phyloP scores from a whole-genome alignment of 1,140 invertebrate genomes.

The Cataglyphis hispanica region DNA sequence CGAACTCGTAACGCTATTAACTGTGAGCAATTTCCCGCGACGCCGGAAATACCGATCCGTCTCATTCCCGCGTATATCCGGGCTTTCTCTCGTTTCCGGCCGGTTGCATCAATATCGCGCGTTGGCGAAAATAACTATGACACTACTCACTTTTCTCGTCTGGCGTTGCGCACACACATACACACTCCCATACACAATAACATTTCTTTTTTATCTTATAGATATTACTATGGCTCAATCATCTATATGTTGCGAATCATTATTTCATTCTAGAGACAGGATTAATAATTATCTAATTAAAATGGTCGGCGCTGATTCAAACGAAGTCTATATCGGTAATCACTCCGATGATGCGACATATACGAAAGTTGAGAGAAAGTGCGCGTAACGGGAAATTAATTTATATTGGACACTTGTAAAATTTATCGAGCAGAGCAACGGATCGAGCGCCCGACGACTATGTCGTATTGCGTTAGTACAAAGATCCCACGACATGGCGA shows the following conservation, averaged over 20 bases:
- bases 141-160: not conserved
- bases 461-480: conserved; percentile 76
- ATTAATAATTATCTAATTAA: not conserved
- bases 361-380: conserved; percentile 16
- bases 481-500: conserved; percentile 59
- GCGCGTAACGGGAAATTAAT: conserved; percentile 20
- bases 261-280: not conserved
- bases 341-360: not conserved
- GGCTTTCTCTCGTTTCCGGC: conserved; percentile 53
- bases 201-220: not conserved
- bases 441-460: conserved; percentile 45
- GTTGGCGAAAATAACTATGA: conserved; percentile 25
- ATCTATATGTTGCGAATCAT: not conserved
- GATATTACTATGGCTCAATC: not conserved
- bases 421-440: conserved; percentile 56
- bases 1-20: conserved; percentile 47
- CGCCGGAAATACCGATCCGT: conserved; percentile 53
- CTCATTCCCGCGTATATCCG: conserved; percentile 42
- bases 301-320: not conserved
- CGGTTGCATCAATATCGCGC: conserved; percentile 13
- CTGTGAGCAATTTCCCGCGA: conserved; percentile 56
- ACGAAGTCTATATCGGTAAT: conserved; percentile 2
- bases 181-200: not conserved
- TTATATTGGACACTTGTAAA: conserved; percentile 56
- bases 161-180: not conserved